Percentiles rank a stretch among this genome's conserved stretches.
These are phyloP conservation scores for Tenrec ecaudatus DNA, from an alignment of 2,113 vertebrate genomes.

Conservation along the genomic window DNA sequence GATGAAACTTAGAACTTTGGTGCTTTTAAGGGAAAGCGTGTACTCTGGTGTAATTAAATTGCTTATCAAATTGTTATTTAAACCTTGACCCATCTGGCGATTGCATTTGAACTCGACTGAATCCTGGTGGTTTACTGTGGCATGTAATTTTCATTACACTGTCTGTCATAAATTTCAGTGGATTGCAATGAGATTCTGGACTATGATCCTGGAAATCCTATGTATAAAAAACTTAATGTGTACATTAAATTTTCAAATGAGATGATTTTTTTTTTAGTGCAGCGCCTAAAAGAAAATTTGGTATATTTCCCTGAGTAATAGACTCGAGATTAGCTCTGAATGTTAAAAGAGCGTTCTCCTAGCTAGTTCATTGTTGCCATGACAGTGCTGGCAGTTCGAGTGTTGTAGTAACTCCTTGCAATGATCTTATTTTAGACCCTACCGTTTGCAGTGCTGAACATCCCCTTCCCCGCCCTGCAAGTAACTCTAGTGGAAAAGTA, in stretches of 20 bases:
- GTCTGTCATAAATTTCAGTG: constrained; percentile 40
- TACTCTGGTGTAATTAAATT: constrained; percentile 57
- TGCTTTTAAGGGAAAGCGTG: constrained; percentile 48
- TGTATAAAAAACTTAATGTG: constrained; percentile 54
- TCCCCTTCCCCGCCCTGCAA: constrained; percentile 70
- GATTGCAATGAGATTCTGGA: background rate
- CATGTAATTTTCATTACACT: constrained; percentile 54
- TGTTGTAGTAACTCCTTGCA: constrained; percentile 80
- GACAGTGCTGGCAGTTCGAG: constrained; percentile 75
- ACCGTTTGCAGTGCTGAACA: constrained; percentile 69
- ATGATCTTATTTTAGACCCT: constrained; percentile 83
- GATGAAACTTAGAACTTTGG: constrained; percentile 49
- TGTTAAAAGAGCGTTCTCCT: constrained; percentile 73
- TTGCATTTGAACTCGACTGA: constrained; percentile 48
- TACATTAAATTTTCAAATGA: constrained; percentile 57
- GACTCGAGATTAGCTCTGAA: constrained; percentile 73
- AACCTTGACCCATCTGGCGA: constrained; percentile 55
- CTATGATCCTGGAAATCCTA: constrained; percentile 23
- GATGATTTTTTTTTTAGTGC: constrained; percentile 62
- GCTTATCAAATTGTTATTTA: constrained; percentile 62
- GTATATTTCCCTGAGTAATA: constrained; percentile 76
- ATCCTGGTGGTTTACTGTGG: constrained; percentile 29
- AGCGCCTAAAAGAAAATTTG: constrained; percentile 68
- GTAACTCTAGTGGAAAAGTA: constrained; percentile 76
- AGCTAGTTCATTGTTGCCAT: constrained; percentile 79